Base-by-base conservation (phyloP, 2,888 invertebrate genomes). In the Spodoptera picta region DNA sequence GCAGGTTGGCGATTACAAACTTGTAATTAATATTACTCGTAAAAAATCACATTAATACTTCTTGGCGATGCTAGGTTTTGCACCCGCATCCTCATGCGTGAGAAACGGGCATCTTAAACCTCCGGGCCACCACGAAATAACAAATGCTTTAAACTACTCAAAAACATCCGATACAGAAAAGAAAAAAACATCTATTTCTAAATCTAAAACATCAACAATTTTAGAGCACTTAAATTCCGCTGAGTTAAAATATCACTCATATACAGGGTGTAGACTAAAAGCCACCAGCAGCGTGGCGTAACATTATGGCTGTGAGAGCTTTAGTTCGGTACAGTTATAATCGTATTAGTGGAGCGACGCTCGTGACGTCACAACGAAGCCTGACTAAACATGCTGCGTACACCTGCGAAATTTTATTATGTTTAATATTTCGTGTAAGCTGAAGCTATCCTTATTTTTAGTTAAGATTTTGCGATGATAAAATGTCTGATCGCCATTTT, bases 261-360 rank as follows among this genome's bases (percentile, higher is more conserved):
- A 77, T 71, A 69, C 77, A 74, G 73, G 71, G 63, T 75, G 76
- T 74, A 74, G 76, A 67, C 79, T 82, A 82, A 83, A 84, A 85
- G 79, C 84, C 76, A 69, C 67, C 67, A 61, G 59, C 67, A 61
- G 59, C 65, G 71, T 66, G 60, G 59, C 65, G 71, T 66, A 71
- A 63, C 74, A 75, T 79, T 63, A 75, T 69, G 76, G 72, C 72
- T 60, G 54, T 68, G 58, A 69, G 72, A 75, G 75, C 78, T 79
- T 77, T 73, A 72, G 71, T 78, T 80, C 77, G 83, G 81, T 84
- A 84, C 85, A 82, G 83, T 87, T 86, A 85, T 92, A 92, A 92
- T 92, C 89, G 85, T 82, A 89, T 92, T 92, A 92, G 82, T 67
- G 79, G 82, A 86, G 85, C 87, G 86, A 79, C 84, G 81, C 65